Evolutionary conservation across 2,888 invertebrate species (phyloP), one percentile per base, ranked within the genome.

Genomic region (Agriopis leucophaearia): DNA sequence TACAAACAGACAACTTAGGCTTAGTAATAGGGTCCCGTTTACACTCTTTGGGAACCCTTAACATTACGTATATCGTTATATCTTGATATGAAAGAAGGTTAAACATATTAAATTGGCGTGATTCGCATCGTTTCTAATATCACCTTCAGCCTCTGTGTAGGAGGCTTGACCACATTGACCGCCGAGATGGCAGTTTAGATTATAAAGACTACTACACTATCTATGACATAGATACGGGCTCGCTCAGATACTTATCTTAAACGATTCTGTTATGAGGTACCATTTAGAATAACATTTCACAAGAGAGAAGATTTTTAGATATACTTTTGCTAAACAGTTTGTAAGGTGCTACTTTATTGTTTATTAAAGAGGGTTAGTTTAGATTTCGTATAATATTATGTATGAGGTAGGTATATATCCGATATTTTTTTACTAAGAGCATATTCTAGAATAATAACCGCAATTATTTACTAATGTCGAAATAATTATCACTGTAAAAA

Each of bases 151-250:
- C 57, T 1, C n/a, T 12, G 64, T 45, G 44, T 45, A 15, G 45
- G 57, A 64, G 38, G 58, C 27, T 40, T 38, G 44, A 64, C 58
- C 58, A 55, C 57, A 51, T 45, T 40, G 61, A 45, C 61, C 60
- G 56, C 52, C 42, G 47, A 61, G 51, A 52, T 60, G 55, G 55
- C 55, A 18, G 55, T 55, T 42, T 40, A 55, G 55, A 55, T 55
- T 18, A 42, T 5, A 8, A 12, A 8, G 38, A 55, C 55, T 55
- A 42, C 0, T 3, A 8, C 8, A 8, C 18, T 42, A 40, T 55
- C 42, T 55, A 42, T 13, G 55, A 13, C 40, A 13, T 40, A 55
- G 16, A 18, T 42, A 18, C 55, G 4, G 10, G 13, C 40, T 8
- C 18, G 35, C 50, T 10, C 12, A 18, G 55, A 55, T 42, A 55